phyloP scores from a whole-genome alignment of 2,113 vertebrate species.

The Nycticebus coucang region DNA sequence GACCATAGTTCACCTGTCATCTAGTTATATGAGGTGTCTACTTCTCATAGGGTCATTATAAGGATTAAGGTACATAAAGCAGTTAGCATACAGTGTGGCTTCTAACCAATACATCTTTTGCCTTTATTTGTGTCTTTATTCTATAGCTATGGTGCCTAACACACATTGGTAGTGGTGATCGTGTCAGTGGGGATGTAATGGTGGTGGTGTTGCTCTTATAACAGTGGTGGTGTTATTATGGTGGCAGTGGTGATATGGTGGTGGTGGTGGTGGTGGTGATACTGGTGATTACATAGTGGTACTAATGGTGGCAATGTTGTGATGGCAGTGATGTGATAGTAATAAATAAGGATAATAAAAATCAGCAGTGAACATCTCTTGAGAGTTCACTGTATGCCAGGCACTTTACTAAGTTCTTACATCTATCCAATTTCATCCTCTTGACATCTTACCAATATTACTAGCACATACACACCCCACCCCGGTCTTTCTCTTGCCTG shows the following conservation, averaged over 20 bases:
- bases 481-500: not conserved
- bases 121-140: not conserved
- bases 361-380: not conserved
- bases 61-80: not conserved
- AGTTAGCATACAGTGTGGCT: not conserved
- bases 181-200: too few species aligned
- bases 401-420: too few species aligned
- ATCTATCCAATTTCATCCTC: not conserved
- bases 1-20: not conserved
- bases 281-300: not conserved
- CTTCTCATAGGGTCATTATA: not conserved
- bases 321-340: not conserved
- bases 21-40: not conserved
- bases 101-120: not conserved
- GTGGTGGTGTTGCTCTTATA: too few species aligned
- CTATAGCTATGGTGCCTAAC: not conserved
- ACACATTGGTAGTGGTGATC: rapidly evolving
- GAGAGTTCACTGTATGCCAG: not conserved
- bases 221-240: too few species aligned
- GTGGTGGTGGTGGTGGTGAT: not conserved
- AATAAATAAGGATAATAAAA: not conserved
- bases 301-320: not conserved
- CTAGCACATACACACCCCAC: too few species aligned
- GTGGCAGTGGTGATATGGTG: too few species aligned
- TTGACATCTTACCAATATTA: not conserved